Percentiles rank a stretch among this genome's conserved stretches.
Conservation (phyloP, 2,797 vertebrate genomes). For the Alectoris magna region DNA sequence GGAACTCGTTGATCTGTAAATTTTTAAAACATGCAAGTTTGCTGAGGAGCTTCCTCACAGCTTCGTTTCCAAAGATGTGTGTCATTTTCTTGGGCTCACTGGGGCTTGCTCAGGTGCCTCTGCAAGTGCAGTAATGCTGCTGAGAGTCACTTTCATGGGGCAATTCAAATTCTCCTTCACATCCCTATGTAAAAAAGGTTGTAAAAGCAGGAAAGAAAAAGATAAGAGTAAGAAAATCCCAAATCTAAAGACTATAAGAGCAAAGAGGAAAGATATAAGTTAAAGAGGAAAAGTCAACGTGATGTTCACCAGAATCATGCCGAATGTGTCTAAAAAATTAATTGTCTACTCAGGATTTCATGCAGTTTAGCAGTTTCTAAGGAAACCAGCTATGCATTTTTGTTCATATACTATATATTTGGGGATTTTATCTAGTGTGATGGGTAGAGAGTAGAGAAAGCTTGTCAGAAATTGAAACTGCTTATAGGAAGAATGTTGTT, state of each 20-base stretch:
- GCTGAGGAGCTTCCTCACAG: neutral
- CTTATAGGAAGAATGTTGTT: neutral
- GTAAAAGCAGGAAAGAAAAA: neutral
- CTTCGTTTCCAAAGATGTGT: neutral
- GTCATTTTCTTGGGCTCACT: neutral
- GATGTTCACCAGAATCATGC: neutral
- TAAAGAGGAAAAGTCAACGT: neutral
- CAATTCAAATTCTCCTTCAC: neutral
- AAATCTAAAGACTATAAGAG: neutral
- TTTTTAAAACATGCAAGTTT: neutral
- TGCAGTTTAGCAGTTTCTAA: neutral
- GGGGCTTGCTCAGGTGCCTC: neutral
- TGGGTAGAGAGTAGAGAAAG: neutral
- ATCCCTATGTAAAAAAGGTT: neutral
- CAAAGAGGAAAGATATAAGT: neutral
- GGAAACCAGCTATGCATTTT: neutral
- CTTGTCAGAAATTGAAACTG: neutral
- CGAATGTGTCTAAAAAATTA: neutral
- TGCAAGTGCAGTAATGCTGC: neutral
- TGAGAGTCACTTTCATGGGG: neutral
- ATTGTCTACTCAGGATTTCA: neutral
- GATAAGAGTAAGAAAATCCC: neutral
- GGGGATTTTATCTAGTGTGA: neutral
- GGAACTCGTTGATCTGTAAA: neutral
- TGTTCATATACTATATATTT: neutral